These are phyloP conservation scores for Catharus ustulatus DNA, from an alignment of 2,797 vertebrate genomes.

Conservation along the genomic window DNA sequence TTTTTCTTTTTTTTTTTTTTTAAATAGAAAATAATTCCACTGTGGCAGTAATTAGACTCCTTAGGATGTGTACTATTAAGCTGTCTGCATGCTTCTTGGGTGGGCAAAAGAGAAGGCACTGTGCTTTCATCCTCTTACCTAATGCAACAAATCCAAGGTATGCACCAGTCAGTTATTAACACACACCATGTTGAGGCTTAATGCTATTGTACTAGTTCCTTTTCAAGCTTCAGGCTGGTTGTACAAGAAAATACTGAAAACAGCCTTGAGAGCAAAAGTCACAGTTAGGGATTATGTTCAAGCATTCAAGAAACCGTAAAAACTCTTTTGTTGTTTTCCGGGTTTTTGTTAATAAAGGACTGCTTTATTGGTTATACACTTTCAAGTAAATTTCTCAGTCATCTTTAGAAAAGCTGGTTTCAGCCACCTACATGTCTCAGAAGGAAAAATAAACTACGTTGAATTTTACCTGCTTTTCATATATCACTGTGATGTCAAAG, in stretches of 20 bases:
- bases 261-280: conserved; percentile 32
- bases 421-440: conserved; percentile 9
- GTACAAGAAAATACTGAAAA: conserved; percentile 35
- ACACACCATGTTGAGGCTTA: conserved; percentile 37
- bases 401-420: conserved; percentile 51
- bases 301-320: conserved; percentile 21
- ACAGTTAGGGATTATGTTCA: conserved; percentile 40
- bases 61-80: background rate
- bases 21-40: background rate
- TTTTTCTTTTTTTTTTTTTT: background rate
- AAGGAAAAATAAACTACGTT: conserved; percentile 25
- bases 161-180: conserved; percentile 9
- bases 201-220: conserved; percentile 30
- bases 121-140: conserved; percentile 38
- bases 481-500: conserved; percentile 16
- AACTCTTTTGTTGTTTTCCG: conserved; percentile 32
- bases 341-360: conserved; percentile 17
- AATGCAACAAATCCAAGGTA: conserved; percentile 26
- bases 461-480: conserved; percentile 33
- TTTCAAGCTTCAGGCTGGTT: conserved; percentile 30
- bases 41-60: background rate
- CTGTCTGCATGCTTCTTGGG: background rate
- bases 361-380: background rate
- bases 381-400: conserved; percentile 38
- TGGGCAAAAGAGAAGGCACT: conserved; percentile 6